Conservation (phyloP, 2,888 invertebrate species). For the Syritta pipiens region DNA sequence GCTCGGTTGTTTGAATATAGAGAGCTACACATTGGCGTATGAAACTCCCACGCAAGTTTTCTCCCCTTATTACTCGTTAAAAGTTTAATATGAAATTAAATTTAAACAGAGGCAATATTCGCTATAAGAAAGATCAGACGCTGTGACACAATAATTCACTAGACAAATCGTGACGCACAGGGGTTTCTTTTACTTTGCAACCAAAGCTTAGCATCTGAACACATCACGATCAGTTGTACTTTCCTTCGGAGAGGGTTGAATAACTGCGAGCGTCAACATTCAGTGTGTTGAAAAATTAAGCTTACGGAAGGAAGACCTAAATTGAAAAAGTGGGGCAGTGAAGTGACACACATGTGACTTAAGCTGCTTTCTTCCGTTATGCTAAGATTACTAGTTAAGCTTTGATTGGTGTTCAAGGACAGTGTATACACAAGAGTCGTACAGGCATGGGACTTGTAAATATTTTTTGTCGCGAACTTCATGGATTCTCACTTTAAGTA, state of each 20-base stretch:
- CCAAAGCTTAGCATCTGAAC: too few relatives aligned
- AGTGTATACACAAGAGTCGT: too few relatives aligned
- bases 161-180: conserved; percentile 26
- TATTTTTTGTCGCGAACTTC: too few relatives aligned
- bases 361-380: conserved; percentile 39
- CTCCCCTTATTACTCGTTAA: conserved; percentile 41
- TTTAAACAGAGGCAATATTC: conserved; percentile 48
- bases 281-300: too few relatives aligned
- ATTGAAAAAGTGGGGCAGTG: conserved; percentile 54
- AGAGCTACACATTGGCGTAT: conserved; percentile 10
- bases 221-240: neutral
- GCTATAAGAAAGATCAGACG: conserved; percentile 39
- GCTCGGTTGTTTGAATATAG: too few relatives aligned
- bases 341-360: neutral
- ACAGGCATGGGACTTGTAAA: too few relatives aligned
- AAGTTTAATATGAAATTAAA: conserved; percentile 57
- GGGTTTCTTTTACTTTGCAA: conserved; percentile 36
- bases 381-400: neutral
- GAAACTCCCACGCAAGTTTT: conserved; percentile 51
- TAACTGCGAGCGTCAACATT: too few relatives aligned
- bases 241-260: conserved; percentile 14
- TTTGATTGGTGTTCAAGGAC: conserved; percentile 41
- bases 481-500: too few relatives aligned
- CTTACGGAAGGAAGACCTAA: conserved; percentile 59
- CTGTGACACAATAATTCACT: conserved; percentile 34